Conservation (phyloP, 2,888 invertebrate genomes). For the Latrodectus elegans region DNA sequence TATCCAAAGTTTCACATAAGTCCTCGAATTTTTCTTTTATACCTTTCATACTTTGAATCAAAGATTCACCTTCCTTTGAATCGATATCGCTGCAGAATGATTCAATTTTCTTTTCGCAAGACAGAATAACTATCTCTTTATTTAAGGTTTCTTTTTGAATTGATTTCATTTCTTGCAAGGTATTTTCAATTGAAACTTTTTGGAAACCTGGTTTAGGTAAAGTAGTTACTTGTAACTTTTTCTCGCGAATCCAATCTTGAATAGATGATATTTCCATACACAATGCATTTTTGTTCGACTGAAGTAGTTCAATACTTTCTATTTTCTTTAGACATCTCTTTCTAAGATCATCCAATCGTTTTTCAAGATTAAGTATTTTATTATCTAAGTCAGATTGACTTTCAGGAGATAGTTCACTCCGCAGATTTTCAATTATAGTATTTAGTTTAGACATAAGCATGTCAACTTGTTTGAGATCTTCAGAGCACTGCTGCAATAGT, state of each 20-base stretch:
- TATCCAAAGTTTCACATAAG: slow-evolving; percentile 82
- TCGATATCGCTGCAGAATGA: slow-evolving; percentile 85
- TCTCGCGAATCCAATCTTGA: slow-evolving; percentile 86
- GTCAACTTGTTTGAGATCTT: slow-evolving; percentile 52
- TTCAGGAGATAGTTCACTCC: slow-evolving; percentile 79
- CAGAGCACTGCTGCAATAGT: slow-evolving; percentile 55
- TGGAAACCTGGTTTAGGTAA: slow-evolving; percentile 82
- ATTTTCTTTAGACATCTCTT: slow-evolving; percentile 91
- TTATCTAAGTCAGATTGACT: slow-evolving; percentile 74
- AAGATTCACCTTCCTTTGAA: slow-evolving; percentile 77
- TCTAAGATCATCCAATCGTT: slow-evolving; percentile 87
- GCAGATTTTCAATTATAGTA: slow-evolving; percentile 70
- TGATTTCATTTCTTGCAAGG: slow-evolving; percentile 56
- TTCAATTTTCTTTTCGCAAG: slow-evolving; percentile 86
- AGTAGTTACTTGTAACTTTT: slow-evolving; percentile 79
- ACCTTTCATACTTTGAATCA: slow-evolving; percentile 84
- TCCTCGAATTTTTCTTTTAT: slow-evolving; percentile 85
- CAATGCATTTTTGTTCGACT: slow-evolving; percentile 87
- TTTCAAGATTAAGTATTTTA: slow-evolving; percentile 80
- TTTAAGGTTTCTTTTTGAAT: slow-evolving; percentile 87
- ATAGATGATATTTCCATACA: slow-evolving; percentile 86
- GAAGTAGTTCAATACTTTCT: slow-evolving; percentile 85
- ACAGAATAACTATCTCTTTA: slow-evolving; percentile 87
- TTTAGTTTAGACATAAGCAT: slow-evolving; percentile 59
- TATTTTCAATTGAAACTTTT: slow-evolving; percentile 80